These are phyloP conservation scores for Esox niger DNA, from an alignment of 2,113 vertebrate genomes.

Conservation along the genomic window DNA sequence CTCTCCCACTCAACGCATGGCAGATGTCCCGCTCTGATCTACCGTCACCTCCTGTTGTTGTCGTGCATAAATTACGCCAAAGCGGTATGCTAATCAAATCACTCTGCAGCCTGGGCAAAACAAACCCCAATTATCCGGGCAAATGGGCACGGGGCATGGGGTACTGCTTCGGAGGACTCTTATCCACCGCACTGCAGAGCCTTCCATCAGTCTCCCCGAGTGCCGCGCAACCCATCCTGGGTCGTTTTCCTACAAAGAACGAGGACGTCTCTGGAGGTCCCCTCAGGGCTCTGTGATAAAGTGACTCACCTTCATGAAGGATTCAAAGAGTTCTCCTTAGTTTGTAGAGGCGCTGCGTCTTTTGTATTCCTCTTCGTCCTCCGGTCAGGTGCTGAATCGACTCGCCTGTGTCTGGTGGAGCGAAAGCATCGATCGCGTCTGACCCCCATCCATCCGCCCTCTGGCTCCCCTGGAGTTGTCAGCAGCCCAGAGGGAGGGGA, in stretches of 20 bases:
- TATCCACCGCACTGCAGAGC: background rate
- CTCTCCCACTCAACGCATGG: slow-evolving; percentile 65
- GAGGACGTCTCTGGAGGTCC: slow-evolving; percentile 27
- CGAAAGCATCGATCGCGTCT: slow-evolving; percentile 60
- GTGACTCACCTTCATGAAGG: slow-evolving; percentile 59
- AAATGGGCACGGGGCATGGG: slow-evolving; percentile 30
- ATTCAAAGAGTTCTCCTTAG: slow-evolving; percentile 47
- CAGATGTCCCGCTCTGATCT: slow-evolving; percentile 64
- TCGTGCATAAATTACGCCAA: slow-evolving; percentile 52
- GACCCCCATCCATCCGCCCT: slow-evolving; percentile 2
- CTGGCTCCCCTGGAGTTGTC: slow-evolving; percentile 20
- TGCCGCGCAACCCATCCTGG: slow-evolving; percentile 36
- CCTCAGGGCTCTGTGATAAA: slow-evolving; percentile 42
- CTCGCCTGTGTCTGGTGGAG: slow-evolving; percentile 54
- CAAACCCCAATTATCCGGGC: slow-evolving; percentile 28
- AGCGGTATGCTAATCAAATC: slow-evolving; percentile 53
- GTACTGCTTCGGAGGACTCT: background rate
- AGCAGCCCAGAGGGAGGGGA: slow-evolving; percentile 31
- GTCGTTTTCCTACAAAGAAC: slow-evolving; percentile 41
- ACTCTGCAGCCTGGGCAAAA: slow-evolving; percentile 43
- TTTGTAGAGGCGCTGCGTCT: slow-evolving; percentile 44
- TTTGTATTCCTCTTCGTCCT: slow-evolving; percentile 33
- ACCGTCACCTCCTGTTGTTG: slow-evolving; percentile 16
- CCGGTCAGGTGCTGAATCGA: slow-evolving; percentile 68
- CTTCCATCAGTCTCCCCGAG: background rate